Evolutionary conservation across 2,113 vertebrate species (phyloP).

Genomic region (Sorex araneus): DNA sequence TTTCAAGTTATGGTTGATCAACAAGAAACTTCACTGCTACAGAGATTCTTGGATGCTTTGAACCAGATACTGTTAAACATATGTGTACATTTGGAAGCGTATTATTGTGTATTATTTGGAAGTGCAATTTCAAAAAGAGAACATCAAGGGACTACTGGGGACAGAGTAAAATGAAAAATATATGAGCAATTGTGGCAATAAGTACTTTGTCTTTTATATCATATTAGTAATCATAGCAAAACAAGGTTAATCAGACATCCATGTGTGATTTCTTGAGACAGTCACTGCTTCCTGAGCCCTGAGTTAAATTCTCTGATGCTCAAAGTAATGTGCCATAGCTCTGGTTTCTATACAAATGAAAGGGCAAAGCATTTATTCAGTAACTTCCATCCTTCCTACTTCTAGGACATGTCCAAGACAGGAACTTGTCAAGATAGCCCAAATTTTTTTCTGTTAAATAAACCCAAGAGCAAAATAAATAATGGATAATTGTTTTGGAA

Average conservation of each 20-base stretch:
- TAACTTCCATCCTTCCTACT: rapidly evolving
- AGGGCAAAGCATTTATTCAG: not conserved
- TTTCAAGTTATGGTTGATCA: not conserved
- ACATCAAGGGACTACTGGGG: not conserved
- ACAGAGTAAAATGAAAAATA: not conserved
- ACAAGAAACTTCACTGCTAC: not conserved
- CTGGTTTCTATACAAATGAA: not conserved
- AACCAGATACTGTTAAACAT: not conserved
- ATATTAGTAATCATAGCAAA: no score
- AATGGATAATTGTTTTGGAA: not conserved
- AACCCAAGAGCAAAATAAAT: not conserved
- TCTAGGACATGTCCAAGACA: not conserved
- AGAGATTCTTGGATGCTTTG: not conserved
- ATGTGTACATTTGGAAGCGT: no score
- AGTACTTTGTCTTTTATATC: no score
- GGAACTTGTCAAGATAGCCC: rapidly evolving
- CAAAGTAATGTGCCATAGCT: not conserved
- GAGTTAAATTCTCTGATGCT: not conserved
- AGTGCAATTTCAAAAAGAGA: not conserved
- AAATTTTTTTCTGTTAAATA: not conserved
- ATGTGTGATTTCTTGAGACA: not conserved
- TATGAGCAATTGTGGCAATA: not conserved
- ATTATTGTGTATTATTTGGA: not conserved
- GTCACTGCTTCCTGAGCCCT: not conserved
- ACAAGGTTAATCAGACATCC: no score